These are phyloP conservation scores for Araneus ventricosus DNA, from an alignment of 1,140 invertebrate species.

Conservation along the genomic window DNA sequence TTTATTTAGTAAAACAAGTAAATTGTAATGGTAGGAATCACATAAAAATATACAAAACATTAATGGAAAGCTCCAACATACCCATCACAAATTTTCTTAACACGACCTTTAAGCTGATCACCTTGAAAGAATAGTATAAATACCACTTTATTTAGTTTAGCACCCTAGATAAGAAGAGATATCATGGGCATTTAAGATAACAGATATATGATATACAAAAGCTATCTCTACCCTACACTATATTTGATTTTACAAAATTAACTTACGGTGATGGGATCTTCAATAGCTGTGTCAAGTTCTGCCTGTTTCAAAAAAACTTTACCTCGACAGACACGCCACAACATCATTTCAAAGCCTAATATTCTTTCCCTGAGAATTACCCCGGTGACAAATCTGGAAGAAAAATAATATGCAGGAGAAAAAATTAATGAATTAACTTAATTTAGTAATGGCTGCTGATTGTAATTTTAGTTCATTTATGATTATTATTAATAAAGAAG, in stretches of 20 bases:
- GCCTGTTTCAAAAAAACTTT: constrained; percentile 83
- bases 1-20: no score
- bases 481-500: no score
- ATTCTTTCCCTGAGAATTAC: constrained; percentile 83
- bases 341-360: constrained; percentile 83
- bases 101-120: constrained; percentile 96
- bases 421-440: no score
- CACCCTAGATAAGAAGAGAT: constrained; percentile 88
- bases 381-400: constrained; percentile 82
- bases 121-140: constrained; percentile 99
- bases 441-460: no score
- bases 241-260: not conserved
- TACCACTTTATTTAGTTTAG: constrained; percentile 96
- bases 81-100: constrained; percentile 98
- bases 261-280: constrained; percentile 82
- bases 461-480: no score
- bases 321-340: constrained; percentile 84
- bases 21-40: no score
- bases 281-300: constrained; percentile 88
- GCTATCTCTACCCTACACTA: no score
- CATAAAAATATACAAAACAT: not conserved
- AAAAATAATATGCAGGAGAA: not conserved
- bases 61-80: constrained; percentile 79
- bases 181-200: no score
- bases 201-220: no score